phyloP scores from a whole-genome alignment of 1,140 invertebrate species.

The Euglossa dilemma region DNA sequence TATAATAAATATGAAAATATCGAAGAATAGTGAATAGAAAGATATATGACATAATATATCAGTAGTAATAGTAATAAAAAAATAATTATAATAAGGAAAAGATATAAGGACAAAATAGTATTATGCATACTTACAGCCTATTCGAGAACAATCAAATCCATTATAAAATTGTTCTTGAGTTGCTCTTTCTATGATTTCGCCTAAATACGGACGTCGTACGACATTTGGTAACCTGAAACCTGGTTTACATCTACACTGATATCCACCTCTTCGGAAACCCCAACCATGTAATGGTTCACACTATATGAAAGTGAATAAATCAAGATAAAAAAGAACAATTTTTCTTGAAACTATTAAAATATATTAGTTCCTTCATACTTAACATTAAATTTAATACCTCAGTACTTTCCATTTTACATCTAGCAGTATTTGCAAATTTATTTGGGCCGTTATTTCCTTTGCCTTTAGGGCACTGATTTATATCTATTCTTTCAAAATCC shows the following conservation, averaged over 20 bases:
- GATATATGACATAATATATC: background rate
- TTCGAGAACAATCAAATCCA: conserved; percentile 95
- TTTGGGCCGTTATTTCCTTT: conserved; percentile 95
- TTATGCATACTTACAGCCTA: conserved; percentile 90
- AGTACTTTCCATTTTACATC: conserved; percentile 96
- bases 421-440: conserved; percentile 93
- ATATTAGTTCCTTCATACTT: background rate
- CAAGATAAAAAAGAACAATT: background rate
- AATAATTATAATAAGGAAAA: conserved; percentile 58
- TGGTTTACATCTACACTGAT: conserved; percentile 96
- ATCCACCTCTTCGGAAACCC: conserved; percentile 97
- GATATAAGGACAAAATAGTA: background rate
- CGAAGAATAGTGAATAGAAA: conserved; percentile 11
- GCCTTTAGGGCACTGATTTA: conserved; percentile 97
- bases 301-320: conserved; percentile 78
- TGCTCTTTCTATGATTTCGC: conserved; percentile 96
- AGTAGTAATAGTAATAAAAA: conserved; percentile 10
- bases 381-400: conserved; percentile 83
- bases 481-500: conserved; percentile 98
- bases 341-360: conserved; percentile 8
- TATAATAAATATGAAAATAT: conserved; percentile 35
- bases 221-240: conserved; percentile 93
- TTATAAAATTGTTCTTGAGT: conserved; percentile 95
- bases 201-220: conserved; percentile 94
- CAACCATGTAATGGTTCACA: conserved; percentile 98